Evolutionary conservation across 2,797 vertebrate species (phyloP), one percentile per base, ranked within the genome.

Genomic region (Enteromius afrohamiltoni): DNA sequence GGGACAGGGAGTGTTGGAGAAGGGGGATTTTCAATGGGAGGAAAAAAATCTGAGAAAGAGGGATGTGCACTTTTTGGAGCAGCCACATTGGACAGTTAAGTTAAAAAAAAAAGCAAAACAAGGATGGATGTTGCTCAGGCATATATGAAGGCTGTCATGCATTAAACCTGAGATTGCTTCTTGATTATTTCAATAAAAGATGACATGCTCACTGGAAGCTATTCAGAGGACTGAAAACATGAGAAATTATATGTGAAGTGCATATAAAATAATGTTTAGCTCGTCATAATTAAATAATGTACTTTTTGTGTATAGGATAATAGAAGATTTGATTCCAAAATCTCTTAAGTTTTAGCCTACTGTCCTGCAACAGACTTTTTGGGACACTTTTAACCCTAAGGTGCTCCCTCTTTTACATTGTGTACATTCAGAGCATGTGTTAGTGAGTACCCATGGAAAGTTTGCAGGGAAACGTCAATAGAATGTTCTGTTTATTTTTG

Each of bases 11-110:
- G 71, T 80, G 80, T 83, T 85, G 80, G 79, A 85, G 79, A 75
- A 84, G 86, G 89, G 91, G 88, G 87, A 73, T 51, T 76, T 80
- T 77, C 69, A 81, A 79, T 74, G 82, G 71, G 68, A 76, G 65
- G 58, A 84, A 21, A 65, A 75, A 80, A 82, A 60, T 51, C 58
- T 55, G 53, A 67, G 31, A 8, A 65, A 70, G 60, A 77, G 73
- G 71, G 60, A 76, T 76, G 71, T 74, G 45, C 55, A 65, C 26
- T 47, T 75, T 74, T 74, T 49, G 42, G 29, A 42, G 40, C 14
- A 75, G 45, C 45, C 60, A 76, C 29, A 55, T 40, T 75, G 45
- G 58, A 51, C 49, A 51, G 64, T 53, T 65, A 29, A 17, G 55
- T 26, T 26, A 76, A 47, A 40, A 55, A 40, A 40, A 40, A 55